Base-by-base conservation (phyloP, 2,797 vertebrate genomes). In the Muraenolepis orangiensis region DNA sequence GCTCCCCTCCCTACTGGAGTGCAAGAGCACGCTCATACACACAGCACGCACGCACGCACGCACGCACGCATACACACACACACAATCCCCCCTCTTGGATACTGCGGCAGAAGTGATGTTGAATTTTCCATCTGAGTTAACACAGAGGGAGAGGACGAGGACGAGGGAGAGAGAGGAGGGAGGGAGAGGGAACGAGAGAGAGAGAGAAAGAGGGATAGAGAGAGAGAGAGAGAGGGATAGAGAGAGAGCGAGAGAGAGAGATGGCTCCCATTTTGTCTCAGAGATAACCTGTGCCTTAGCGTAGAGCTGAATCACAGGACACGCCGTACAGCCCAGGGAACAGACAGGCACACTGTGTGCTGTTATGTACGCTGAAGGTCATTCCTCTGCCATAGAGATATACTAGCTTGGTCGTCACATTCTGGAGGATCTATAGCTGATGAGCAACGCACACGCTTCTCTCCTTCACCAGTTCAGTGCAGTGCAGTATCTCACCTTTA, bases 311-410 rank as follows among this genome's bases (percentile, higher is more conserved):
- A 84, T 32, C 72, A 61, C 70, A 74, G 67, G 71, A 76, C n/a
- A 75, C 67, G 77, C 66, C 2, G 40, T 70, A 69, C 6, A 13
- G 72, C 7, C 7, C 14, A 73, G 64, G 3, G 13, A 28, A 28
- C 57, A 73, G 72, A 82, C 51, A 73, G 72, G 81, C 51, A 26
- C 74, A 81, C 16, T 42, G 1, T 61, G n/a, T 72, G 72, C 80
- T 79, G 71, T n/a, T n/a, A n/a, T n/a, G n/a, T 78, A 81, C 20
- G 70, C 66, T 76, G 67, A 88, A 83, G 69, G 76, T 85, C 75
- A n/a, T 73, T 69, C 71, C 32, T 75, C 10, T 20, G 66, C 57
- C 71, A 20, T 51, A 51, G 29, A 29, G 79, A 71, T 18, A 51
- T 20, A 5, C 42, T 51, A 6, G 42, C 6, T 20, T 18, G 42